Base-by-base conservation (phyloP, 1,140 invertebrate genomes). In the fruit fly (Drosophila melanogaster) region DNA sequence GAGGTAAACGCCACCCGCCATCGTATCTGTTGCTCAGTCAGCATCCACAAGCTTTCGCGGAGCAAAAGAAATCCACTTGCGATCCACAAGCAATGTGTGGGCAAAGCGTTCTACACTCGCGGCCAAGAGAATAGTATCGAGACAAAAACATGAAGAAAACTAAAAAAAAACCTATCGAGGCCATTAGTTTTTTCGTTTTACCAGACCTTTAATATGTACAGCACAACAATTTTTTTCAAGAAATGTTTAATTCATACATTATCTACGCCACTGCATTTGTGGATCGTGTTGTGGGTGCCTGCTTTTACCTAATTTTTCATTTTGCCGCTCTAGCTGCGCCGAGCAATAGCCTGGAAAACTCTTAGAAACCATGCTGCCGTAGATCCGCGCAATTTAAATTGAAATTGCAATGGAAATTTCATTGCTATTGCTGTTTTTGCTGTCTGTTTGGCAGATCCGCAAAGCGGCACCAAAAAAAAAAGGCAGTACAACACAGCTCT, bases 321-420 rank as follows among this genome's bases (percentile, higher is more conserved):
- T 47, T 30, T 79, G 53, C 15, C 57, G 71, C 30, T 75, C 44
- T 50, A 47, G 53, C 41, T 60, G 58, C 50, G 58, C 24, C 38
- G 30, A 8, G 30, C 58, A 12, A 33, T 61, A 56, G 49, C 50
- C 79, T 83, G 56, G 62, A 26, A 64, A 81, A 75, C 69, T 71
- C 69, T 87, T 62, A 47, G 87, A 86, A 86, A 79, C 57, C 84
- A 83, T 72, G 75, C 71, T 78, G 83, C 75, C 81, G 81, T 79
- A 87, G 80, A 86, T 86, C 83, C 83, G 75, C 57, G 76, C 83
- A 87, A 87, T 86, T 86, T 89, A 83, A 87, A 79, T 86, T 87
- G 79, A 87, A 86, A 86, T 86, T 83, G 62, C 71, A 79, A 72
- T 85, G 81, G 67, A 86, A 86, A 79, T 87, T 80, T 76, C 54